Percentiles rank a stretch among this genome's conserved stretches.
Conservation (phyloP, 2,888 invertebrate species). For the Podabrus alpinus region DNA sequence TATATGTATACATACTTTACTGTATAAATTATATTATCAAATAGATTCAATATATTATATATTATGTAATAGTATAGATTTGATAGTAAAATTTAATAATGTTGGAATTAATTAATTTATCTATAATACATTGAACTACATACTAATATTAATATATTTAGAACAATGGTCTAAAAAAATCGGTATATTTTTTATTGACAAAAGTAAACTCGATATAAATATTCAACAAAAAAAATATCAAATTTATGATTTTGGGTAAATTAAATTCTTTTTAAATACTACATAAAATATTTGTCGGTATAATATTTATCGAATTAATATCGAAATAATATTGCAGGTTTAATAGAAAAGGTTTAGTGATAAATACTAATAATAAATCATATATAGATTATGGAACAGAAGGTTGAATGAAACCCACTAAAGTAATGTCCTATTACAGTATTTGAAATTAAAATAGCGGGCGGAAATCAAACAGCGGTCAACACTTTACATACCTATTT, state of each 20-base stretch:
- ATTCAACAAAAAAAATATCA: background rate
- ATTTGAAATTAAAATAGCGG: slow-evolving; percentile 50
- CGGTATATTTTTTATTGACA: background rate
- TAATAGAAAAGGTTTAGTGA: background rate
- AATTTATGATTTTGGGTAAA: background rate
- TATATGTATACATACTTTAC: background rate
- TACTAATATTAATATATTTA: background rate
- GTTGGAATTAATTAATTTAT: background rate
- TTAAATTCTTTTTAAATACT: background rate
- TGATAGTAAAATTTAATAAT: background rate
- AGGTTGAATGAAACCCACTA: slow-evolving; percentile 1
- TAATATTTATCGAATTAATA: background rate
- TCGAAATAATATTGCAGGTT: background rate
- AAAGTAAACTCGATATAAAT: background rate
- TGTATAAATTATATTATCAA: background rate
- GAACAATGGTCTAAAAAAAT: background rate
- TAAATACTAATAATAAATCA: background rate
- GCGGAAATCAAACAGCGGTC: slow-evolving; percentile 52
- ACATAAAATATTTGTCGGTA: background rate
- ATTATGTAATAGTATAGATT: too few relatives aligned
- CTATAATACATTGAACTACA: background rate
- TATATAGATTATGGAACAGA: background rate
- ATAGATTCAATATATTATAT: background rate
- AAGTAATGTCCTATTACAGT: slow-evolving; percentile 4
- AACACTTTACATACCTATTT: slow-evolving; percentile 52